Conservation (phyloP, 1,140 invertebrate species). For the Drepana arcuata region DNA sequence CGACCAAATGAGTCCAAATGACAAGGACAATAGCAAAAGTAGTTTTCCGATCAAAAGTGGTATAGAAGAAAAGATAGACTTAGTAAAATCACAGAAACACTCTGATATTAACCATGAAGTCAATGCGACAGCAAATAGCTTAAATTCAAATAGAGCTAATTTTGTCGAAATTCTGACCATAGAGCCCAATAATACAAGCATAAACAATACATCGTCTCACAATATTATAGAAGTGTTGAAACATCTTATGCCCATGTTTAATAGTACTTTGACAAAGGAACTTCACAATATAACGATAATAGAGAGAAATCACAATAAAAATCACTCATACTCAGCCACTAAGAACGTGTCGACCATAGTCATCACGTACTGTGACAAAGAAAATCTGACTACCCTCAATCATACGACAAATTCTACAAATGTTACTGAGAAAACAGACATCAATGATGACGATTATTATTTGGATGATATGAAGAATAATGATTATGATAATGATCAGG, state of each 20-base stretch:
- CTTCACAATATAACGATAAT: constrained; percentile 61
- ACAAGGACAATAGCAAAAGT: constrained; percentile 16
- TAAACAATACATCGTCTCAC: constrained; percentile 30
- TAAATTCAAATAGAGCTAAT: constrained; percentile 23
- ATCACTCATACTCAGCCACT: constrained; percentile 45
- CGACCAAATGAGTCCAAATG: constrained; percentile 18
- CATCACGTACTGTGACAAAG: constrained; percentile 64
- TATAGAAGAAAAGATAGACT: constrained; percentile 44
- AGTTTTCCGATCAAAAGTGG: constrained; percentile 42
- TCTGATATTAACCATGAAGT: constrained; percentile 12
- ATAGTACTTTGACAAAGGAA: constrained; percentile 46
- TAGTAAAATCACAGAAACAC: constrained; percentile 11
- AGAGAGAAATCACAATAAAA: constrained; percentile 48
- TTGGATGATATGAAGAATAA: constrained; percentile 11
- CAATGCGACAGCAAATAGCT: constrained; percentile 14
- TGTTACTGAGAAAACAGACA: constrained; percentile 4
- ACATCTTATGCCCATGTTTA: constrained; percentile 56
- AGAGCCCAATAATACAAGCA: constrained; percentile 46
- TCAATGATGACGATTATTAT: constrained; percentile 3
- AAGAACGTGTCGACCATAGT: constrained; percentile 62
- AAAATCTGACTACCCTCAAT: constrained; percentile 50
- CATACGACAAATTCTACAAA: constrained; percentile 22
- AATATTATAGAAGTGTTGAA: constrained; percentile 57
- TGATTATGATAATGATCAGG: constrained; percentile 21
- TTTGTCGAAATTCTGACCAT: constrained; percentile 56